Base-by-base conservation (phyloP, 2,797 vertebrate genomes). In the Dicrostonyx torquatus region DNA sequence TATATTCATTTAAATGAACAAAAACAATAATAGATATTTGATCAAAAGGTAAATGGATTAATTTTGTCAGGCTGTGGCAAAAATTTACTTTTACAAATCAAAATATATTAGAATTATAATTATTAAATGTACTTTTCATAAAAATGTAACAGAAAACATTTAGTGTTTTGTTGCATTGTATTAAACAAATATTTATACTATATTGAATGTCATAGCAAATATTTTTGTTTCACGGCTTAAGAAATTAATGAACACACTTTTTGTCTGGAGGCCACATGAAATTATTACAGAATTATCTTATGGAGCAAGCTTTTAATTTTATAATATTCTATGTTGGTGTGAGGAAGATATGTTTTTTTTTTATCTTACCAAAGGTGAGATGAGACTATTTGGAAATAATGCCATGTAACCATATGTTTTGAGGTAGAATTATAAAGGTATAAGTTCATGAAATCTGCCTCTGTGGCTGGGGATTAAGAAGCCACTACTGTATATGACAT, bases 1-100 rank as follows among this genome's bases (percentile, higher is more conserved):
- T 79, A n/a, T 68, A 86, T 87, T 96, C 2, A 37, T 31, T n/a
- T 95, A n/a, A 91, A 90, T 75, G 31, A 93, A 90, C n/a, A n/a
- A 62, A 76, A 0, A 18, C 92, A 96, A 72, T 4, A 93, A 93
- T 6, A 45, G 9, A 55, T 13, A 89, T 6, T 88, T 6, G 26
- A 91, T 79, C 0, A 12, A 92, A 95, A 88, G 48, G 73, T 89
- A 91, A 92, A 29, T 60, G 70, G 4, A 77, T 77, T 29, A 24
- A 18, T 85, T 20, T 43, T 90, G 45, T 93, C 50, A 90, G 48
- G 0, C 1, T 2, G 66, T 64, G 34, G 3, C 18, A 50, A 58
- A 83, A 94, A 87, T 73, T 76, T 72, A 87, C n/a, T 84, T 29
- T 40, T 94, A 6, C 0, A 75, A 91, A 75, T 87, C 6, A 88